Percentiles rank a stretch among this genome's conserved stretches.
Evolutionary conservation across 2,888 invertebrate genomes (phyloP).

Genomic region (Exephanes ischioxanthus): DNA sequence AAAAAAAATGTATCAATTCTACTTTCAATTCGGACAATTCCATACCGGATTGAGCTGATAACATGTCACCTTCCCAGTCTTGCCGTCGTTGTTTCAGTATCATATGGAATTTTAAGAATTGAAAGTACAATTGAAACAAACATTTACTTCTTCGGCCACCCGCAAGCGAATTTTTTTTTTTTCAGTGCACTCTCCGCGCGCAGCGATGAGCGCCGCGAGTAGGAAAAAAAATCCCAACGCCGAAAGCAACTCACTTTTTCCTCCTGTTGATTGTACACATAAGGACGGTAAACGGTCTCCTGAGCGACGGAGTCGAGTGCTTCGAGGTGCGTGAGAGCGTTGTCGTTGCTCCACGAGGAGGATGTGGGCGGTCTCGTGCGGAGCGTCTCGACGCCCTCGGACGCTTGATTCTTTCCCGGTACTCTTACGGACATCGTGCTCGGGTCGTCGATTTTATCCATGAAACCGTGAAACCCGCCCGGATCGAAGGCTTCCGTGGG

Average conservation of each 20-base stretch:
- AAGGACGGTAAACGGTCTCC: conserved; percentile 80
- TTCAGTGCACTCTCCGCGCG: too few relatives aligned
- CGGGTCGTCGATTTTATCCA: conserved; percentile 78
- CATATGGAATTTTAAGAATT: too few relatives aligned
- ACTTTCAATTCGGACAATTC: too few relatives aligned
- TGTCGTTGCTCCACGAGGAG: conserved; percentile 77
- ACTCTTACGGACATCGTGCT: conserved; percentile 77
- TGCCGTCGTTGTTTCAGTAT: too few relatives aligned
- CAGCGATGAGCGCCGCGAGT: too few relatives aligned
- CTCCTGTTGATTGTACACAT: conserved; percentile 69
- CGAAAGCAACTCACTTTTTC: conserved; percentile 63
- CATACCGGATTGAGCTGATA: too few relatives aligned
- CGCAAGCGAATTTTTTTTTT: too few relatives aligned
- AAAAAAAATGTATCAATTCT: too few relatives aligned
- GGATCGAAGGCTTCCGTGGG: conserved; percentile 61
- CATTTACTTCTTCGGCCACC: too few relatives aligned
- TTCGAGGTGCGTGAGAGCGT: conserved; percentile 64
- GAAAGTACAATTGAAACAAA: too few relatives aligned
- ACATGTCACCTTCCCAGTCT: too few relatives aligned
- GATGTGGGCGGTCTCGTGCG: conserved; percentile 74
- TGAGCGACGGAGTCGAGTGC: conserved; percentile 79
- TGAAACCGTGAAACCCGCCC: conserved; percentile 74
- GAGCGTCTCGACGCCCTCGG: conserved; percentile 70
- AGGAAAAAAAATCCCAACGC: not conserved
- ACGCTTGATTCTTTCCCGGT: conserved; percentile 79